Evolutionary conservation across 2,888 invertebrate species (phyloP).

Genomic region (Phragmatobia fuliginosa): DNA sequence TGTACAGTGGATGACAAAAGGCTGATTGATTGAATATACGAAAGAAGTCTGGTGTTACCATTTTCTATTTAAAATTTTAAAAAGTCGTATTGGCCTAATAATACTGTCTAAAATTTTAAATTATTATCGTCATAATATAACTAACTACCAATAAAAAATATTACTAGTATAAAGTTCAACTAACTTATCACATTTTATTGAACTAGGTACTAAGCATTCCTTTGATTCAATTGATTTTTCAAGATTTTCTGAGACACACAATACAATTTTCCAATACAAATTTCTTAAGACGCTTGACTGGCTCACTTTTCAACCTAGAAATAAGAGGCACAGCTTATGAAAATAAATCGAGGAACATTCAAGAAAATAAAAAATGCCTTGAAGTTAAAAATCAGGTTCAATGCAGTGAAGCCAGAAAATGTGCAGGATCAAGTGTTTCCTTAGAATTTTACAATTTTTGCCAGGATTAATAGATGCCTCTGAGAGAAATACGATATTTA

Average conservation of each 20-base stretch:
- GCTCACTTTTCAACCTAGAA: background rate
- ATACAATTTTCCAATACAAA: background rate
- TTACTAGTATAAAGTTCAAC: background rate
- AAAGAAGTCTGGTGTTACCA: background rate
- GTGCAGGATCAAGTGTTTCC: background rate
- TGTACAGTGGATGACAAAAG: background rate
- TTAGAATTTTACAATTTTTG: background rate
- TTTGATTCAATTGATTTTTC: background rate
- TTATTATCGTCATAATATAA: no score
- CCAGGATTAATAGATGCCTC: background rate
- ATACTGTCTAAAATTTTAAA: no score
- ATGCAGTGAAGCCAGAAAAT: background rate
- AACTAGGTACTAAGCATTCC: background rate
- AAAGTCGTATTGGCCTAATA: no score
- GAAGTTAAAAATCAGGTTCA: conserved; percentile 7
- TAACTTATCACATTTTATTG: background rate
- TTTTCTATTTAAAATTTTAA: no score
- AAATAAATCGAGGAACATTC: conserved; percentile 2
- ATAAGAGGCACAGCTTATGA: background rate
- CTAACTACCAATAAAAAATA: no score
- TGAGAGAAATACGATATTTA: background rate
- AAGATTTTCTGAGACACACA: background rate
- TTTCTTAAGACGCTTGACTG: conserved; percentile 4
- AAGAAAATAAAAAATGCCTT: conserved; percentile 3
- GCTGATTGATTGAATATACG: background rate